phyloP scores from a whole-genome alignment of 2,113 vertebrate species.

The Hipposideros armiger region DNA sequence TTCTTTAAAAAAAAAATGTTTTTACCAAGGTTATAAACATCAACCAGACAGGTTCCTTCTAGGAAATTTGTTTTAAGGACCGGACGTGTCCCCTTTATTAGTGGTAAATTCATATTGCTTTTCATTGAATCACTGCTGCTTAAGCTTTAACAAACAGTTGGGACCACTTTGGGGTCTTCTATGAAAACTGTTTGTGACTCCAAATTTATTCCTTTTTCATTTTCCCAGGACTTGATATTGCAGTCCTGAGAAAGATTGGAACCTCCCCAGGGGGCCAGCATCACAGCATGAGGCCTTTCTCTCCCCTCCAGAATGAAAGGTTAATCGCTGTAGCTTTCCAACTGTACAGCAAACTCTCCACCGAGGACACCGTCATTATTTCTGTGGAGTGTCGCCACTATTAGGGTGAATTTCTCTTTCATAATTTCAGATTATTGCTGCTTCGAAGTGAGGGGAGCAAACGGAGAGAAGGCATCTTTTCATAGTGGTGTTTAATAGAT shows the following conservation, averaged over 20 bases:
- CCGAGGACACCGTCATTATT: accelerated
- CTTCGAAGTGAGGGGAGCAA: background rate
- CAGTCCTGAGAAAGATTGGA: conserved; percentile 41
- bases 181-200: background rate
- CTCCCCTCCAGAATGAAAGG: background rate
- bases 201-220: background rate
- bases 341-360: accelerated
- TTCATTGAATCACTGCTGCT: background rate
- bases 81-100: background rate
- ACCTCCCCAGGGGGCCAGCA: background rate
- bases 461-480: background rate
- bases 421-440: background rate
- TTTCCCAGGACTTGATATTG: background rate
- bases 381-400: too few species aligned
- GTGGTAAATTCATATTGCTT: background rate
- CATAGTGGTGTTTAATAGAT: background rate
- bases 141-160: background rate
- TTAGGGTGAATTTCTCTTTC: background rate
- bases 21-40: background rate
- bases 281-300: background rate
- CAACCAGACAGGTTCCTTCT: background rate
- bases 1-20: too few species aligned
- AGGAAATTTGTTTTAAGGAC: background rate
- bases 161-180: background rate
- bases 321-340: background rate